phyloP scores from a whole-genome alignment of 2,888 invertebrate genomes.

The Drosophila lacicola region DNA sequence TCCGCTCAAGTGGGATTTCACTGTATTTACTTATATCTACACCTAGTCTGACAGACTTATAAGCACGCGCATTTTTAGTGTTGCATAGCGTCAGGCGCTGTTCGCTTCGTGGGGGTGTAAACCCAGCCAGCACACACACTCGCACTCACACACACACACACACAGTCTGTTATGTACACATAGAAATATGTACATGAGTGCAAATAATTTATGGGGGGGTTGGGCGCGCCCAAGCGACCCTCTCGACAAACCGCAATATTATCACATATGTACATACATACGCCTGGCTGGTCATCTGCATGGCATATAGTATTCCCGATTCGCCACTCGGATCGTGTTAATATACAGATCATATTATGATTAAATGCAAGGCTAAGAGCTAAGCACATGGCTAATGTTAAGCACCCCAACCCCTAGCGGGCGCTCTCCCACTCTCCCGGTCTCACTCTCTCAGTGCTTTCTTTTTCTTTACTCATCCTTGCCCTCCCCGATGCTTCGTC shows the following conservation, averaged over 20 bases:
- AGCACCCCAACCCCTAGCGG: conserved; percentile 8
- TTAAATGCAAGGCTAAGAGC: not conserved
- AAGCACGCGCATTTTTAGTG: conserved; percentile 76
- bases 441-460: conserved; percentile 14
- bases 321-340: conserved; percentile 29
- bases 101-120: conserved; percentile 50
- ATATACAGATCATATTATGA: conserved; percentile 30
- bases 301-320: conserved; percentile 3
- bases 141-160: conserved; percentile 19
- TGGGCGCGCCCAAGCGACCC: conserved; percentile 26
- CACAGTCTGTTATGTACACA: conserved; percentile 52
- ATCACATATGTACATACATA: conserved; percentile 40
- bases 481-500: conserved; percentile 18
- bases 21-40: conserved; percentile 7
- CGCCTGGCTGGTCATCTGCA: conserved; percentile 28
- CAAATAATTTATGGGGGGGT: conserved; percentile 56
- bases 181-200: conserved; percentile 60
- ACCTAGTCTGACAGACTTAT: conserved; percentile 45
- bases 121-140: conserved; percentile 40
- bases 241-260: conserved; percentile 41
- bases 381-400: conserved; percentile 16
- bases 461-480: conserved; percentile 34
- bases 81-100: conserved; percentile 76
- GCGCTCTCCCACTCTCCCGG: conserved; percentile 14
- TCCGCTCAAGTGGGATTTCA: not conserved